phyloP scores from a whole-genome alignment of 2,113 vertebrate genomes.

The Phocoena phocoena region DNA sequence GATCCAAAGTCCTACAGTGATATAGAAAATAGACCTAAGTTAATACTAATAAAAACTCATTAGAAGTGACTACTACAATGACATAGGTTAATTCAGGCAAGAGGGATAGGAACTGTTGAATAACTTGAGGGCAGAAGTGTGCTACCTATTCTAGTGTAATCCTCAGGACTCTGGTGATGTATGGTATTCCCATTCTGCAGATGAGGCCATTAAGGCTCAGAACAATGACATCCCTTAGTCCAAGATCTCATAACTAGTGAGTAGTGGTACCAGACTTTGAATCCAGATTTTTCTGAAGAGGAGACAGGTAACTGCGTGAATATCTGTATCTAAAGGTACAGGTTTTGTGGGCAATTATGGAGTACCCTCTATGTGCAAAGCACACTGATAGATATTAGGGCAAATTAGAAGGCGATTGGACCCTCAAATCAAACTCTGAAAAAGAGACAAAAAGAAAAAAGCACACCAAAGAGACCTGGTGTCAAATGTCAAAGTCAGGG shows the following conservation, averaged over 20 bases:
- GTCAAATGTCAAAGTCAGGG: background rate
- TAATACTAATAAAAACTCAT: background rate
- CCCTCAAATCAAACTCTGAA: background rate
- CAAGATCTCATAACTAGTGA: background rate
- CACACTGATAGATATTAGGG: background rate
- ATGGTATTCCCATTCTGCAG: background rate
- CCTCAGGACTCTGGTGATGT: background rate
- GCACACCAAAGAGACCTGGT: background rate
- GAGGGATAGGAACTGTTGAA: background rate
- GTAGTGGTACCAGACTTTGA: background rate
- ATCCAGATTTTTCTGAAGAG: background rate
- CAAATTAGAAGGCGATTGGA: background rate
- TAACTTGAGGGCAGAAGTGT: background rate
- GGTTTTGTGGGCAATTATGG: background rate
- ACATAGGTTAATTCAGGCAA: background rate
- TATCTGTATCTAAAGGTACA: background rate
- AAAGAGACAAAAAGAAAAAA: background rate
- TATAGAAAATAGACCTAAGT: background rate
- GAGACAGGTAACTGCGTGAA: background rate
- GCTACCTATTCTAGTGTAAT: background rate
- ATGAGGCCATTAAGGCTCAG: background rate
- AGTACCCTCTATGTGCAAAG: background rate
- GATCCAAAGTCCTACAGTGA: background rate
- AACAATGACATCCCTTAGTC: background rate
- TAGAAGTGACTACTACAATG: background rate